These are phyloP conservation scores for Orchesella cincta DNA, from an alignment of 1,140 invertebrate species.

Conservation along the genomic window DNA sequence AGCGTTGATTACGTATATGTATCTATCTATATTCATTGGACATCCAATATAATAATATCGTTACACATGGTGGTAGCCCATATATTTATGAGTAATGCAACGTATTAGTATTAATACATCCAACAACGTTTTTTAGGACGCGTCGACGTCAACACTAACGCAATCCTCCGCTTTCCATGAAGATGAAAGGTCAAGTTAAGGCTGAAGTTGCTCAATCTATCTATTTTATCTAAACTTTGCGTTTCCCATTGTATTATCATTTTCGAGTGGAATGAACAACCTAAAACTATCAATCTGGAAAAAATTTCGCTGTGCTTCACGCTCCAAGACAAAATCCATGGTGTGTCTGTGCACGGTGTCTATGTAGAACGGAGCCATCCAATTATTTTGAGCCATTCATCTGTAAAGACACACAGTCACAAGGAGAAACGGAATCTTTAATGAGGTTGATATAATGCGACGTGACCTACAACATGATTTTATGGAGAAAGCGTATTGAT, in stretches of 20 bases:
- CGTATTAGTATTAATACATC: not conserved
- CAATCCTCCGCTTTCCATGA: too few relatives aligned
- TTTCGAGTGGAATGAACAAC: not conserved
- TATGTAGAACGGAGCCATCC: not conserved
- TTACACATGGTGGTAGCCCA: not conserved
- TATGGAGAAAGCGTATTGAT: too few relatives aligned
- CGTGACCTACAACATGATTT: too few relatives aligned
- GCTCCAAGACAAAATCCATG: not conserved
- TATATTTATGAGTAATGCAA: not conserved
- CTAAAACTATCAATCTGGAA: not conserved
- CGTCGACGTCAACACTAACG: not conserved
- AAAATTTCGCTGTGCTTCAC: not conserved
- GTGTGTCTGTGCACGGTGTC: not conserved
- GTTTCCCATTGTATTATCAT: not conserved
- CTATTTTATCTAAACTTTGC: not conserved
- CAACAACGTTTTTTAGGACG: not conserved
- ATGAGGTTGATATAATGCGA: too few relatives aligned
- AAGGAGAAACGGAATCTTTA: too few relatives aligned
- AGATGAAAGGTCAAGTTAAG: constrained; percentile 1
- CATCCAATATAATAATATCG: too few relatives aligned
- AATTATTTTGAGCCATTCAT: constrained; percentile 4
- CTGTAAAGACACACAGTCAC: not conserved
- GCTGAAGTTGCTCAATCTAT: not conserved
- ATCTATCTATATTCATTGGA: too few relatives aligned
- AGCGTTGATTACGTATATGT: not conserved